Evolutionary conservation across 2,113 vertebrate genomes (phyloP), one percentile per base, ranked within the genome.

Genomic region (Podarcis cretensis): DNA sequence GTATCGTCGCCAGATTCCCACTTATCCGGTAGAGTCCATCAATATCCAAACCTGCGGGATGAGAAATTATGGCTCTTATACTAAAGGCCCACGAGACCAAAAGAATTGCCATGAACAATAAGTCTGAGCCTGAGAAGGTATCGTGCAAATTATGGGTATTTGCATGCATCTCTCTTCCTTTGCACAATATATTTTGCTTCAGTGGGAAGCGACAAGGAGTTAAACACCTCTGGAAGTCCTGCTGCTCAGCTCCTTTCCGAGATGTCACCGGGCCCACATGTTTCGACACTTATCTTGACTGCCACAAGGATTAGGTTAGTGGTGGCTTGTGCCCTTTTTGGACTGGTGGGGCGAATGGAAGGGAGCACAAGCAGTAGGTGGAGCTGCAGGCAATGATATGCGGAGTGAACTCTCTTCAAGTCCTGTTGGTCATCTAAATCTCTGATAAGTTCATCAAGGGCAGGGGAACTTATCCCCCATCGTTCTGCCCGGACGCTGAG

Each of bases 1-100:
- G 98, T 91, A 99, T 98, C 89, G 98, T 97, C 13, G 99, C 98
- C 83, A 99, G 94, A 96, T 99, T 99, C 40, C 99, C 99, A 2
- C 98, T 99, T 92, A 99, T 98, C 91, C 99, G 97, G 95, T 99
- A 99, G 54, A 99, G 96, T 25, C 98, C 98, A 0, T 99, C 98
- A 0, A 99, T 98, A 90, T 98, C 98, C 94, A 99, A 93, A 91
- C 98, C 98, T 98, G 81, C 48, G 5, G 54, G 76, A 0, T 1
- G 13, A 12, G n/a, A 76, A 88, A 78, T 85, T 75, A 27, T 2
- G 40, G 32, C 40, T 1, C 0, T 59, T 89, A 79, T 88, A 76
- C 27, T n/a, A 21, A 25, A 63, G 4, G 32, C 23, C 20, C 5
- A 43, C 23, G 23, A 0, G 0, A 6, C 16, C 32, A 21, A 0